These are phyloP conservation scores for Varanus salvator DNA, from an alignment of 2,113 vertebrate genomes.

Conservation along the genomic window DNA sequence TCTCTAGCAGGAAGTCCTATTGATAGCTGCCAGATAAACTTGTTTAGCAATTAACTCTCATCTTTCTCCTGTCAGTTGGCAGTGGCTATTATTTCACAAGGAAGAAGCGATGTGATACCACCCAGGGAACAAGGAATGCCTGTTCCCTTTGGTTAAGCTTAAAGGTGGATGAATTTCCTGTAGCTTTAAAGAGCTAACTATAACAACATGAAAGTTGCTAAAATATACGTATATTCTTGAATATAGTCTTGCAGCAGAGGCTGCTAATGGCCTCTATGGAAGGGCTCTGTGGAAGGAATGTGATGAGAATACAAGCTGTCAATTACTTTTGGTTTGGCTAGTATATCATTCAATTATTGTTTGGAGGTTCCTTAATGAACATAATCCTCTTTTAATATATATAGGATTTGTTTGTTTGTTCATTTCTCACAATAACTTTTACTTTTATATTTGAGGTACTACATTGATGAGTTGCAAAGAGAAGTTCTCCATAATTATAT, in stretches of 20 bases:
- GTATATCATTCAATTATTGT: not conserved
- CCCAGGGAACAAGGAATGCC: not conserved
- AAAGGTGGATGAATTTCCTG: not conserved
- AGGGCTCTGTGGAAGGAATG: not conserved
- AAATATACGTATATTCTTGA: not conserved
- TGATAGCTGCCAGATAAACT: not conserved
- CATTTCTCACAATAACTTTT: not conserved
- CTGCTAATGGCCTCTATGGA: not conserved
- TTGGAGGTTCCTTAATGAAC: not conserved
- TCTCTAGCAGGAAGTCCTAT: not conserved
- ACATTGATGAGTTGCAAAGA: not conserved
- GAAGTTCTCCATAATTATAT: not conserved
- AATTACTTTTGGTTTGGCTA: not conserved
- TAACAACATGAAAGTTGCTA: not conserved
- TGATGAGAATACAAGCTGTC: not conserved
- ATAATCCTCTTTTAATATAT: not conserved
- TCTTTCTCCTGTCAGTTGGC: not conserved
- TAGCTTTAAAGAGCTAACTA: slow-evolving; percentile 2
- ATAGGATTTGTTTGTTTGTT: not conserved
- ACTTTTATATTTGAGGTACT: not conserved
- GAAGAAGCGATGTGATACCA: not conserved
- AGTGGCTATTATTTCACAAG: not conserved
- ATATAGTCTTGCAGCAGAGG: not conserved
- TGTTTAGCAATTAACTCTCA: slow-evolving; percentile 23
- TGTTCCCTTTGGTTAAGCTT: not conserved